Base-by-base conservation (phyloP, 2,113 vertebrate genomes). In the Gila orcuttii region DNA sequence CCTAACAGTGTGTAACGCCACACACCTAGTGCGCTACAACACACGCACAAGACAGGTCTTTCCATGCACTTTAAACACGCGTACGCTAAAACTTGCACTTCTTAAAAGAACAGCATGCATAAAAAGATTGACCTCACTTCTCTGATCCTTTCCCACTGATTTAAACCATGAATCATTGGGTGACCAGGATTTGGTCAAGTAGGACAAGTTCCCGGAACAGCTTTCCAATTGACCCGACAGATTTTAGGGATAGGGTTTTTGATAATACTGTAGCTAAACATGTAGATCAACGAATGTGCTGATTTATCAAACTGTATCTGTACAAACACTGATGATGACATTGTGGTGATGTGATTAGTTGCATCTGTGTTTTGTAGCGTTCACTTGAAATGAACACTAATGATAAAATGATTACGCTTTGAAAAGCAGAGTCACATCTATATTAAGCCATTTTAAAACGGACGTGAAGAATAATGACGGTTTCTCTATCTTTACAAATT, bases 291-390 rank as follows among this genome's bases (percentile, higher is more conserved):
- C 11, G 1, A 47, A 25, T 47, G 23, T 74, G 23, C 39, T 13
- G 71, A 74, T 42, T 47, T 47, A 12, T 28, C 71, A 33, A 17
- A 21, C 12, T 64, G 33, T 17, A 62, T 45, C 33, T 80, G 57
- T 45, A 64, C 78, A 80, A 17, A 62, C 59, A 45, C 57, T 62
- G 78, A 25, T 79, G 33, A 79, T 62, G 78, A 79, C 78, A 79
- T 45, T 13, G 57, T 42, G 52, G 47, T 77, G 47, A 19, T 31
- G 55, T 39, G 7, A 59, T 36, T 79, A 71, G 36, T 2, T 42
- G 36, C 36, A 71, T 71, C 68, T 71, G 71, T 74, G 69, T 74
- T 45, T 23, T 74, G 23, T 36, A 62, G 57, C 23, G 42, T 62
- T 62, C 23, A 64, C 42, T 45, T 45, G 12, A 62, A 79, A 79